These are phyloP conservation scores for Zelostemma sp. DNA, from an alignment of 1,140 invertebrate genomes.

Conservation along the genomic window DNA sequence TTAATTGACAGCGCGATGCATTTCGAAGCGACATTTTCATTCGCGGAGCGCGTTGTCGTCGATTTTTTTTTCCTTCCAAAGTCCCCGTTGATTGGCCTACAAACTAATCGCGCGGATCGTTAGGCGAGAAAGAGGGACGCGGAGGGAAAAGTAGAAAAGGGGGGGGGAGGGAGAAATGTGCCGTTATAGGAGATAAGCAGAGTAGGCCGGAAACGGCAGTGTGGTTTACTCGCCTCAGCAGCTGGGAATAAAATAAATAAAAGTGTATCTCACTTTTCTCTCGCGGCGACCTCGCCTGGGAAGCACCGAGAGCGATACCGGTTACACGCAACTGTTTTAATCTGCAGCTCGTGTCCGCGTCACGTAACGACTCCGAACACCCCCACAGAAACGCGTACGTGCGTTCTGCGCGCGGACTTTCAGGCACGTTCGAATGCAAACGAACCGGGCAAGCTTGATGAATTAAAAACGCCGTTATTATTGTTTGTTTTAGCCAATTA, in stretches of 20 bases:
- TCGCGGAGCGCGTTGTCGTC: conserved; percentile 10
- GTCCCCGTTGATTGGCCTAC: conserved; percentile 13
- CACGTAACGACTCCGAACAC: no score
- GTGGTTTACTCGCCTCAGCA: conserved; percentile 16
- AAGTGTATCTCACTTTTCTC: conserved; percentile 43
- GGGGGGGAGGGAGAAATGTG: conserved; percentile 7
- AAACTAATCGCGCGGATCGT: conserved; percentile 22
- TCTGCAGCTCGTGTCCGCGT: conserved; percentile 21
- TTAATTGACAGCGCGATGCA: neutral
- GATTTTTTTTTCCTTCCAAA: conserved; percentile 10
- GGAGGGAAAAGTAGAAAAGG: conserved; percentile 10
- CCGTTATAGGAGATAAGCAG: conserved; percentile 39
- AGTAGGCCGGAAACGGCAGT: conserved; percentile 27
- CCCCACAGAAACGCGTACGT: no score
- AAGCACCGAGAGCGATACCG: conserved; percentile 48
- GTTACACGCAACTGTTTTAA: conserved; percentile 49
- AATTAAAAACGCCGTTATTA: no score
- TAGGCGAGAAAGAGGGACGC: no score
- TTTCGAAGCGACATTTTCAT: conserved; percentile 9
- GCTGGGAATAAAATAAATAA: conserved; percentile 32
- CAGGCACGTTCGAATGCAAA: no score
- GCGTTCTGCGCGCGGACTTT: no score
- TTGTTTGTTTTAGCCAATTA: no score
- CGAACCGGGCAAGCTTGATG: no score
- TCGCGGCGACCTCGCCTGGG: conserved; percentile 38